A percentile compares a stretch with the other conserved stretches of the same genome.
These are phyloP conservation scores for Acanthornis magna DNA, from an alignment of 2,797 vertebrate species.

Conservation along the genomic window DNA sequence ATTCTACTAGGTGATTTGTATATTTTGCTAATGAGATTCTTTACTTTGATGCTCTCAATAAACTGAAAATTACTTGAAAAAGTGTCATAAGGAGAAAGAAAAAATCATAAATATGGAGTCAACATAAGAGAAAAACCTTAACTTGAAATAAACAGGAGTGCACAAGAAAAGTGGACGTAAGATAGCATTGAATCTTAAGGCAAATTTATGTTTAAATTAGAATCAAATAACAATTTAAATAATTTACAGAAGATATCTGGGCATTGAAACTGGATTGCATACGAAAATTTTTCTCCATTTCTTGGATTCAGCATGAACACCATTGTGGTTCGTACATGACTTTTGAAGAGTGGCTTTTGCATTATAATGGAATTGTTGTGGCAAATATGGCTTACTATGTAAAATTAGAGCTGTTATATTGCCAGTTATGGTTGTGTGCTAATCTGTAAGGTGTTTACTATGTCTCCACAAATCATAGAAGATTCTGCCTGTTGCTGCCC, in stretches of 20 bases:
- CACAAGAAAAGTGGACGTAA: neutral
- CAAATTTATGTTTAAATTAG: slow-evolving; percentile 69
- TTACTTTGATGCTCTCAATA: neutral
- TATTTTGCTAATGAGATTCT: neutral
- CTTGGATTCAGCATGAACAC: slow-evolving; percentile 63
- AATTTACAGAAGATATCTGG: slow-evolving; percentile 51
- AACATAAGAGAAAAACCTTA: neutral
- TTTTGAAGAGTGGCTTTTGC: slow-evolving; percentile 67
- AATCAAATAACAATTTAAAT: slow-evolving; percentile 69
- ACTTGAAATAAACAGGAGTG: slow-evolving; percentile 52
- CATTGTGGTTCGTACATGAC: slow-evolving; percentile 57
- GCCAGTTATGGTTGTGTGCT: slow-evolving; percentile 8
- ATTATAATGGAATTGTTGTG: slow-evolving; percentile 68
- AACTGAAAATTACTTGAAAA: neutral
- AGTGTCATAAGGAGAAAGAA: neutral
- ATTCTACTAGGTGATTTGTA: neutral
- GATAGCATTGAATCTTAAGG: slow-evolving; percentile 33
- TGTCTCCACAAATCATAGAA: neutral
- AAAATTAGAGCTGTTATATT: slow-evolving; percentile 59
- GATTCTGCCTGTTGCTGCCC: slow-evolving; percentile 64
- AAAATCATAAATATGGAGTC: neutral
- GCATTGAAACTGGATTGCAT: slow-evolving; percentile 4
- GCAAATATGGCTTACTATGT: slow-evolving; percentile 66
- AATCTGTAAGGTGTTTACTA: slow-evolving; percentile 11
- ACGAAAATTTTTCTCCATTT: slow-evolving; percentile 64